Evolutionary conservation across 2,113 vertebrate species (phyloP), one percentile per base, ranked within the genome.

Genomic region (Gavia stellata): DNA sequence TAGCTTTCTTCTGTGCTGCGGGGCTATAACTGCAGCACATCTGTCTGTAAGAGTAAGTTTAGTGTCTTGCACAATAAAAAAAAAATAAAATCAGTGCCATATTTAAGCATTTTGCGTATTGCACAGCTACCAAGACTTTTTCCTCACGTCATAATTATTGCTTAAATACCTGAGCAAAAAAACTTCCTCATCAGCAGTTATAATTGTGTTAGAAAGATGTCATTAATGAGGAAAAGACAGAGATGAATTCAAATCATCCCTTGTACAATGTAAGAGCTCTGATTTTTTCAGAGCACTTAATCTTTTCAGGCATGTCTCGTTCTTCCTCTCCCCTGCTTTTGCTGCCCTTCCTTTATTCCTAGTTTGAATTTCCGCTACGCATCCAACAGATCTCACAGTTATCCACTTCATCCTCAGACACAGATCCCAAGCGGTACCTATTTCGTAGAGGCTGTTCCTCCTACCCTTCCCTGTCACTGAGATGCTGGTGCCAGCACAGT

Each of bases 261-360:
- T 81, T 0, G 0, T 15, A 38, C 18, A 61, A 52, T 16, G 0
- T 4, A 45, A 87, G 13, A 75, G 34, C 28, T 62, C 52, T 6
- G 5, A 12, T 45, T 67, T 80, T 94, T 89, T 24, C 61, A 67
- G 21, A 58, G 34, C 6, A 8, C n/a, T 66, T 44, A 25, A 31
- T 85, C n/a, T 79, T 87, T 92, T n/a, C 74, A 50, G 56, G 33
- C 33, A 26, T 9, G 12, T 29, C 70, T 90, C 31, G 16, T 70
- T 81, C 56, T 85, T 56, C 7, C 31, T 81, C 47, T 58, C 14
- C 25, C 16, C 4, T 56, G 4, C 20, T 65, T 89, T 5, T 80
- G 14, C 53, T 73, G 50, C 24, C 42, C 49, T 78, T 88, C 59
- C 49, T 62, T 85, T 75, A 78, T 33, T 82, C 33, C 61, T 38